Evolutionary conservation across 2,113 vertebrate genomes (phyloP), one percentile per base, ranked within the genome.

Genomic region (Eira barbara): DNA sequence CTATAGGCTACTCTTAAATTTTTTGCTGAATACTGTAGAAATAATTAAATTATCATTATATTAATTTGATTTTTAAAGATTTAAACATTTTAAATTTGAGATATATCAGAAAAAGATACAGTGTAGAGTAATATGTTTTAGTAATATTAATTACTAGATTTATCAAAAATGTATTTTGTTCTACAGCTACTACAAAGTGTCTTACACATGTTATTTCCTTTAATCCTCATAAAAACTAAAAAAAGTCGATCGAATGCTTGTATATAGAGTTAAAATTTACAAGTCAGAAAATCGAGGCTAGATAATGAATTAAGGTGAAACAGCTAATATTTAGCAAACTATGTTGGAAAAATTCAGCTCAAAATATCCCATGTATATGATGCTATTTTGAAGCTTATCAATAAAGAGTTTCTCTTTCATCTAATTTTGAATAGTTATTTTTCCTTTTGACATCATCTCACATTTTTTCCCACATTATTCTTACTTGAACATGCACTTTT

Each of bases 301-400:
- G 25, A 2, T 57, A 71, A 21, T 59, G 20, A 69, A 31, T 7
- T 27, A 21, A 74, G 2, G 10, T 82, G 8, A 65, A 36, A 45
- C 6, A 87, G 12, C 6, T 88, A 29, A 4, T 65, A 0, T 73
- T 36, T 39, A 21, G 42, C 1, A 71, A 91, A 36, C 15, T 84
- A 3, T 52, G 13, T 23, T 73, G 12, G 4, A 79, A 96, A 78
- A 82, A n/a, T 25, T 7, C 63, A 81, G 12, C 11, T 45, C 8
- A 42, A 49, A 23, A 17, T 23, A 55, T 27, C 79, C 29, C n/a
- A 39, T 25, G 2, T 52, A 7, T 67, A 39, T 25, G 9, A 39
- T 12, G 20, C 1, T 39, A 0, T 61, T 63, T 79, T 25, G 71
- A 4, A 4, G 25, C 0, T 17, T 7, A 29, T n/a, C 4, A 67